These are phyloP conservation scores for Cairina moschata DNA, from an alignment of 2,113 vertebrate genomes.

Conservation along the genomic window DNA sequence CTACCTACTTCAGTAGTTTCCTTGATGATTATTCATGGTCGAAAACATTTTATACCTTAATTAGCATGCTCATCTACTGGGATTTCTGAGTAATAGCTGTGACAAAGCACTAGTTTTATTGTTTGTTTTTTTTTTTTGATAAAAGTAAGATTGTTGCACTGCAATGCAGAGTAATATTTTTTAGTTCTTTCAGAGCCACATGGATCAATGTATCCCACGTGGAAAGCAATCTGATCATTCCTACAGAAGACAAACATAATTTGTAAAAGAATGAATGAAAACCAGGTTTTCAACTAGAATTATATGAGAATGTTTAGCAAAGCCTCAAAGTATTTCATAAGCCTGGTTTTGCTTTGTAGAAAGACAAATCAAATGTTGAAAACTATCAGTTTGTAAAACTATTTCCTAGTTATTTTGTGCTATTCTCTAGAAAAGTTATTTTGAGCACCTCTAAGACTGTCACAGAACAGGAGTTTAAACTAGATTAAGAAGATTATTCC, in stretches of 20 bases:
- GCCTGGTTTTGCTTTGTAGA: background rate
- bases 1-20: background rate
- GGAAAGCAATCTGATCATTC: background rate
- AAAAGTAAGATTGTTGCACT: background rate
- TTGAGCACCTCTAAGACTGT: background rate
- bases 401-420: background rate
- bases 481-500: conserved; percentile 13
- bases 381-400: background rate
- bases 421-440: background rate
- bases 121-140: background rate
- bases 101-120: background rate
- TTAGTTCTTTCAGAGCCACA: background rate
- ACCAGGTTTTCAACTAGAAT: background rate
- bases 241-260: background rate
- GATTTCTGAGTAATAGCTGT: background rate
- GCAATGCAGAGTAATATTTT: background rate
- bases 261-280: background rate
- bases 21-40: background rate
- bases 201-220: background rate
- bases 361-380: background rate
- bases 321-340: background rate
- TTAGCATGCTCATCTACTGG: background rate
- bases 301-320: background rate
- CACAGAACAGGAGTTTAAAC: conserved; percentile 3
- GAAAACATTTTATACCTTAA: background rate